These are phyloP conservation scores for Chloroceryle aenea DNA, from an alignment of 2,113 vertebrate species.

Conservation along the genomic window DNA sequence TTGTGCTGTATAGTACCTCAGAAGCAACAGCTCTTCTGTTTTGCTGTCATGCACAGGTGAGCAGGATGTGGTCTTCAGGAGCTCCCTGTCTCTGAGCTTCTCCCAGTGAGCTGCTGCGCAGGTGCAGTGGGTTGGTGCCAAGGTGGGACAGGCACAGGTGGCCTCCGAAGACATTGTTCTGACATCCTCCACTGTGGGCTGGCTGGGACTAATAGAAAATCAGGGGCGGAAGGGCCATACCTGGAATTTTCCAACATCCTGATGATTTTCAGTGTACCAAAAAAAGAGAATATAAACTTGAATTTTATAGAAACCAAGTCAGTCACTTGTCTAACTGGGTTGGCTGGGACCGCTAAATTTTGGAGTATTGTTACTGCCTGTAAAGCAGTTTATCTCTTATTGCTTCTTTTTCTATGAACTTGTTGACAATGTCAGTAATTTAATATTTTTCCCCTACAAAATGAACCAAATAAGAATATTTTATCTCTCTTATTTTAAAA, in stretches of 20 bases:
- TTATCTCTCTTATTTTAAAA: background rate
- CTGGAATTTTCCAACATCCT: background rate
- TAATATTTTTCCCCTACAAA: background rate
- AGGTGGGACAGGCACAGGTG: accelerated
- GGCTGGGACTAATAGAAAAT: background rate
- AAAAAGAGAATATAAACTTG: background rate
- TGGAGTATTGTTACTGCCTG: background rate
- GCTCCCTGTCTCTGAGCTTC: background rate
- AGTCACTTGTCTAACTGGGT: background rate
- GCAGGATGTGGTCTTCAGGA: background rate
- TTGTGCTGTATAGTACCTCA: background rate
- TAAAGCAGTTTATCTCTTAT: background rate
- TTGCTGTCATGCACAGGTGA: accelerated
- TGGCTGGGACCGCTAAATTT: background rate
- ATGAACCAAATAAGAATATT: background rate
- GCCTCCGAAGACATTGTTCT: no score
- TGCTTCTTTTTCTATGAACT: background rate
- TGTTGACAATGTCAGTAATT: background rate
- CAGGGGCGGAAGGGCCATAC: accelerated
- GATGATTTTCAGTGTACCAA: background rate
- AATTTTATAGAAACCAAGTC: background rate
- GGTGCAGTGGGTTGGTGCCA: accelerated
- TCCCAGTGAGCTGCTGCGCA: accelerated
- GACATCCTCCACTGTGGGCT: background rate
- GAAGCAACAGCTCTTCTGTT: background rate